phyloP scores from a whole-genome alignment of 23 tunicate genomes.

The Trididemnum clinides region DNA sequence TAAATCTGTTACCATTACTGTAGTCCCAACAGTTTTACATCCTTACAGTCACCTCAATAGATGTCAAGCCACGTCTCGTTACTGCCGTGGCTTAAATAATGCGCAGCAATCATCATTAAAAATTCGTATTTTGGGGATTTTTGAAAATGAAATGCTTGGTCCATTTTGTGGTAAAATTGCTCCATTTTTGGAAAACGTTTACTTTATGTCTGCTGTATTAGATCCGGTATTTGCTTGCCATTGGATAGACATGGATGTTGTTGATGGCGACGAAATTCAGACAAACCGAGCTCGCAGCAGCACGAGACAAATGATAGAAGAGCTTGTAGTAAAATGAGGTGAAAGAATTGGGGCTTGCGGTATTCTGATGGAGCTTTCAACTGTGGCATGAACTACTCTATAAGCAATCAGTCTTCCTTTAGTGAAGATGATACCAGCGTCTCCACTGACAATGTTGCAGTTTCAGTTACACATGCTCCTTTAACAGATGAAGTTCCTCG shows the following conservation, averaged over 20 bases:
- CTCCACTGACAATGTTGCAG: neutral
- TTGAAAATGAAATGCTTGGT: conserved; percentile 8
- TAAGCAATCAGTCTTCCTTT: neutral
- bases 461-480: neutral
- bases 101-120: neutral
- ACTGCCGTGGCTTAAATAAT: neutral
- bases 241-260: conserved; percentile 11
- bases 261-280: neutral
- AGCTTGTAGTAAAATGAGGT: neutral
- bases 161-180: neutral
- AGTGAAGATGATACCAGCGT: neutral
- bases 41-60: neutral
- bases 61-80: neutral
- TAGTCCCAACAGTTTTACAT: neutral
- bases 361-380: neutral
- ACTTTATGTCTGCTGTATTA: conserved; percentile 10
- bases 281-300: conserved; percentile 5
- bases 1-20: neutral
- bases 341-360: neutral
- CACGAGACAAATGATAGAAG: conserved; percentile 13
- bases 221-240: conserved; percentile 31
- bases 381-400: neutral
- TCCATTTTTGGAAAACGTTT: conserved; percentile 12
- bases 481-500: neutral
- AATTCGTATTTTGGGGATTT: neutral